Evolutionary conservation across 2,797 vertebrate species (phyloP).

Genomic region (Bufotes viridis): DNA sequence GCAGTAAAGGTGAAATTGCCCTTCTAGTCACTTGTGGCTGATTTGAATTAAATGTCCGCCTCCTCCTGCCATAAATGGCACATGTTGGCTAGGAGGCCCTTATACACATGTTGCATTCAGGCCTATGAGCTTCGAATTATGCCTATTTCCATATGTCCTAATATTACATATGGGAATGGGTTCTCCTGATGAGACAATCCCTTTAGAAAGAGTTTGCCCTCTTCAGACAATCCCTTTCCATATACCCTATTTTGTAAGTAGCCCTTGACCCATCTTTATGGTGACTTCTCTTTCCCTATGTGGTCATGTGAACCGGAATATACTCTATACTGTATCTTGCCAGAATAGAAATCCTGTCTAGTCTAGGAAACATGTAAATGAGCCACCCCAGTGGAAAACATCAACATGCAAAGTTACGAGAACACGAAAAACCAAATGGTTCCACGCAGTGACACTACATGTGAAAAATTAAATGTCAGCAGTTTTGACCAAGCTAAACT

Average conservation of each 20-base stretch:
- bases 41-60: neutral
- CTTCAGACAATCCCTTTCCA: neutral
- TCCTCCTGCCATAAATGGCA: neutral
- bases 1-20: neutral
- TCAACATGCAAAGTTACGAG: neutral
- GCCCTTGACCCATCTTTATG: neutral
- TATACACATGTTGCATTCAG: neutral
- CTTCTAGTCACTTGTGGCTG: neutral
- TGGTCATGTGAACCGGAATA: neutral
- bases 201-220: neutral
- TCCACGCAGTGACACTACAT: neutral
- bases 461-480: too few relatives aligned
- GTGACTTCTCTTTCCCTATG: neutral
- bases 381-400: neutral
- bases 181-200: neutral
- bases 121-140: neutral
- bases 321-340: neutral
- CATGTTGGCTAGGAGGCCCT: neutral
- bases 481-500: too few relatives aligned
- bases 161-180: neutral
- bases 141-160: neutral
- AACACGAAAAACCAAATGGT: neutral
- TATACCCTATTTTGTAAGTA: neutral
- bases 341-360: neutral
- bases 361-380: neutral